phyloP scores from a whole-genome alignment of 2,888 invertebrate species.

The Drosophila neotestacea region DNA sequence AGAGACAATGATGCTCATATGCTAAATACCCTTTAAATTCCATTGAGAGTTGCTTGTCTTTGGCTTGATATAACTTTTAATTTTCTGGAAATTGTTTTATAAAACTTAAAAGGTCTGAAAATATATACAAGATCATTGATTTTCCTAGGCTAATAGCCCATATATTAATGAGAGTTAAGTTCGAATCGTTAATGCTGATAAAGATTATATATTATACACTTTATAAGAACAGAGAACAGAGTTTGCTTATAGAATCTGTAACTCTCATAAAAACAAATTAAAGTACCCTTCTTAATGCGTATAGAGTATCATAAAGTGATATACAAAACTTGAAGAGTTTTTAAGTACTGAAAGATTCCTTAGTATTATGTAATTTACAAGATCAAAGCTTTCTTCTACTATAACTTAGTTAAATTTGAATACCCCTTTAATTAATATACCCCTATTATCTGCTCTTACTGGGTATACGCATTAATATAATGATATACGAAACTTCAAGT shows the following conservation, averaged over 20 bases:
- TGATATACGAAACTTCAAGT: not conserved
- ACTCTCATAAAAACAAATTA: too few relatives aligned
- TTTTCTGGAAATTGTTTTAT: not conserved
- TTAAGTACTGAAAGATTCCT: not conserved
- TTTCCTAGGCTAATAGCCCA: too few relatives aligned
- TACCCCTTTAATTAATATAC: not conserved
- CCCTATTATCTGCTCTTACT: not conserved
- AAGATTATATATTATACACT: too few relatives aligned
- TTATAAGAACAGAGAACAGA: too few relatives aligned
- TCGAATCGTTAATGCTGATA: too few relatives aligned
- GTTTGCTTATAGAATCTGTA: too few relatives aligned
- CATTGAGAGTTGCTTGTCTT: not conserved
- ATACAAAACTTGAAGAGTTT: too few relatives aligned
- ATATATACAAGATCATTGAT: too few relatives aligned
- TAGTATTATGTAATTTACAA: not conserved
- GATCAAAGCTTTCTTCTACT: not conserved
- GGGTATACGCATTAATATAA: not conserved
- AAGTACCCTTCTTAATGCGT: not conserved
- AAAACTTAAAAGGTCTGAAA: too few relatives aligned
- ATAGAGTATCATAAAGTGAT: not conserved
- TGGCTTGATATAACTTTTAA: not conserved
- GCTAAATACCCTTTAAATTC: not conserved
- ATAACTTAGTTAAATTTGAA: too few relatives aligned
- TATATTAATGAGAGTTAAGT: too few relatives aligned
- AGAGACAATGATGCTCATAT: not conserved